Base-by-base conservation (phyloP, 2,113 vertebrate genomes). In the Psilopsiagon aurifrons region DNA sequence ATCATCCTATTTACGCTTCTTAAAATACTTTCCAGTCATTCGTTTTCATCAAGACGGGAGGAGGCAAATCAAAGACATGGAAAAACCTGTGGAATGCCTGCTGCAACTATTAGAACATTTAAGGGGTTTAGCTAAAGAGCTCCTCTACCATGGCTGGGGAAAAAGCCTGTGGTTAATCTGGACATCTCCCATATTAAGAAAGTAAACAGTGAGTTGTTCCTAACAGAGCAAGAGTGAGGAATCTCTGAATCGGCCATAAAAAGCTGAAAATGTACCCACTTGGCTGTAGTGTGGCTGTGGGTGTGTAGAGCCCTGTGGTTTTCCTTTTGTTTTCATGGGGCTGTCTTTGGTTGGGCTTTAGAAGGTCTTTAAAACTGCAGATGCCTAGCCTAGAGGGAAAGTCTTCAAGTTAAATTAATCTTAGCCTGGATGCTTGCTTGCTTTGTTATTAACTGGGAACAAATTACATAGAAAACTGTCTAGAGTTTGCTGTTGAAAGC, bases 381-480 rank as follows among this genome's bases (percentile, higher is more conserved):
- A 6, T n/a, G 7, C 25, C 17, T 31, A 27, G 20, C 16, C 17
- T 82, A 25, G 51, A 81, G 47, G 64, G 39, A 82, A 82, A 55
- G 63, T 83, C 10, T 68, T 83, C 28, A 43, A 7, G 6, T 55
- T 76, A 41, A 59, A 41, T 44, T 81, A 3, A 41, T 49, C 18
- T 41, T 51, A 24, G 14, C 44, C 57, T 95, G 54, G 81, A 86
- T 64, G 27, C 74, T 31, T 64, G 66, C 82, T 77, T 67, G n/a
- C 28, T 75, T 94, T 95, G 47, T 93, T 93, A 90, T 79, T 92
- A 80, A 95, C 31, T 52, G 71, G 93, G 35, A 66, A 67, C 20
- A 87, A 63, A 69, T 86, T 57, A 43, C 75, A 57, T 84, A 77
- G 71, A 94, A 95, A 96, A 86, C 71, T 91, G 25, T 80, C 70